phyloP scores from a whole-genome alignment of 2,888 invertebrate species.

The Hemistola chrysoprasaria region DNA sequence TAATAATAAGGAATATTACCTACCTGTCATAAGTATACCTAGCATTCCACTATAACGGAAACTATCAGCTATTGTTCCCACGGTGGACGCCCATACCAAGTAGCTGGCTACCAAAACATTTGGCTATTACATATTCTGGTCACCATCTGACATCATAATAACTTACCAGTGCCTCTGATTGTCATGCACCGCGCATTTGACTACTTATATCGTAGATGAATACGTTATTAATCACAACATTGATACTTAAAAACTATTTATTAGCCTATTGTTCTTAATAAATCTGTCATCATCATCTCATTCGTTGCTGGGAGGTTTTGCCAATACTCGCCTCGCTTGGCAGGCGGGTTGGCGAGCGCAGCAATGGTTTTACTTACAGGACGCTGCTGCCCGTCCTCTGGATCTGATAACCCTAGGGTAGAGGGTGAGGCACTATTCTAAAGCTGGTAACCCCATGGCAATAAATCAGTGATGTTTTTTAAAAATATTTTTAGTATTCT shows the following conservation, averaged over 20 bases:
- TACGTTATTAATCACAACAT: conserved; percentile 27
- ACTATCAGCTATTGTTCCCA: conserved; percentile 34
- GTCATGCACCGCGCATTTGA: conserved; percentile 35
- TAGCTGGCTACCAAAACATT: conserved; percentile 32
- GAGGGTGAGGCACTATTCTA: too few relatives aligned
- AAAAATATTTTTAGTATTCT: too few relatives aligned
- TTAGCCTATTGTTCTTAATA: conserved; percentile 1
- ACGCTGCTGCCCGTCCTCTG: too few relatives aligned
- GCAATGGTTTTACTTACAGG: too few relatives aligned
- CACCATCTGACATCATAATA: conserved; percentile 39
- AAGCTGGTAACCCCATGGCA: too few relatives aligned
- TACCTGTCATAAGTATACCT: not conserved
- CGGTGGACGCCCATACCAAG: conserved; percentile 24
- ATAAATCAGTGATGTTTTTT: too few relatives aligned
- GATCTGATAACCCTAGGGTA: too few relatives aligned
- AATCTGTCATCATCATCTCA: too few relatives aligned
- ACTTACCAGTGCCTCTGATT: conserved; percentile 34
- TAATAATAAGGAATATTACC: not conserved
- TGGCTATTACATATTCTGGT: conserved; percentile 42
- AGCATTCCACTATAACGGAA: conserved; percentile 26
- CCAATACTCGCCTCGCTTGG: too few relatives aligned
- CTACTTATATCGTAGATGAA: conserved; percentile 26
- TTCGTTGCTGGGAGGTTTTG: too few relatives aligned
- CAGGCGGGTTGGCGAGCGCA: too few relatives aligned
- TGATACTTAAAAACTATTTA: conserved; percentile 13